These are phyloP conservation scores for Chrysoperla carnea DNA, from an alignment of 1,140 invertebrate genomes.

Conservation along the genomic window DNA sequence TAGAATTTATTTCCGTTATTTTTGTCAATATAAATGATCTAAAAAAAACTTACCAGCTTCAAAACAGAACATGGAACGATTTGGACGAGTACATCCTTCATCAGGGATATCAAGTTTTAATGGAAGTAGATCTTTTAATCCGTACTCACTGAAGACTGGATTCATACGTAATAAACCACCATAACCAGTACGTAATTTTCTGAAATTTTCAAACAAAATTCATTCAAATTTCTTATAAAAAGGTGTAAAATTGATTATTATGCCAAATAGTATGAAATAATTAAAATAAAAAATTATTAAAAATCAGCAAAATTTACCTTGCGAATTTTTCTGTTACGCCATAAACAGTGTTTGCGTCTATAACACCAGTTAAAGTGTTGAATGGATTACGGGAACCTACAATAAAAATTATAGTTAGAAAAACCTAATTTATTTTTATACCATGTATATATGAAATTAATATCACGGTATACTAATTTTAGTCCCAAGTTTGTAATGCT, in stretches of 20 bases:
- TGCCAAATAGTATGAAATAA: neutral
- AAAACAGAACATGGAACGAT: slow-evolving; percentile 78
- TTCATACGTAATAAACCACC: slow-evolving; percentile 71
- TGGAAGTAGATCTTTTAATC: slow-evolving; percentile 73
- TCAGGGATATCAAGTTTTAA: slow-evolving; percentile 81
- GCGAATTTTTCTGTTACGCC: slow-evolving; percentile 61
- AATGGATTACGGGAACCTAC: slow-evolving; percentile 57
- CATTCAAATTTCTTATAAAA: neutral
- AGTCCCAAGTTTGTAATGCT: too few species aligned
- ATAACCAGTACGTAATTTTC: slow-evolving; percentile 59
- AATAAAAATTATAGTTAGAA: slow-evolving; percentile 8
- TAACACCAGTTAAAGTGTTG: slow-evolving; percentile 63
- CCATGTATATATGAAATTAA: too few species aligned
- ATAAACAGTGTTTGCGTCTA: slow-evolving; percentile 74
- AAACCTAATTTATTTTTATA: neutral
- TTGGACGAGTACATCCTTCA: slow-evolving; percentile 80
- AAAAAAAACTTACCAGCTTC: slow-evolving; percentile 48
- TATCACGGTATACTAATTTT: too few species aligned
- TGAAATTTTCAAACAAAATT: slow-evolving; percentile 15
- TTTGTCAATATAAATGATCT: neutral
- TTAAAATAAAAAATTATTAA: too few species aligned
- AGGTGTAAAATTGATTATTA: neutral
- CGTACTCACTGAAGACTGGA: slow-evolving; percentile 72
- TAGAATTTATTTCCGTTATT: neutral
- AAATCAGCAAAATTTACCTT: slow-evolving; percentile 25